Evolutionary conservation across 2,797 vertebrate genomes (phyloP).

Genomic region (Sebastes steindachneri): DNA sequence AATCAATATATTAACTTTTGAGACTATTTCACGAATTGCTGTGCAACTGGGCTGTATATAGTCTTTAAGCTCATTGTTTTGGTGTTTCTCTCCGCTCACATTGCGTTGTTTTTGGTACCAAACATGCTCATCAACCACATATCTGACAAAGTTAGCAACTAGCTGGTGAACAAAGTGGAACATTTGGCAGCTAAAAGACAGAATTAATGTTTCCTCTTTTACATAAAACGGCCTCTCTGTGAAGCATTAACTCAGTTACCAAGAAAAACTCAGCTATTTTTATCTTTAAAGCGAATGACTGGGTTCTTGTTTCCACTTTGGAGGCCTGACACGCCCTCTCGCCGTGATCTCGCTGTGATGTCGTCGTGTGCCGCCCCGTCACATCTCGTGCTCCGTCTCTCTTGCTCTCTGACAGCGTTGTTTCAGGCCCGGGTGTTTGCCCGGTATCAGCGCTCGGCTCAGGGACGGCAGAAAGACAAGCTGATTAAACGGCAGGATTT

Average conservation of each 20-base stretch:
- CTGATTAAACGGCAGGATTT: constrained; percentile 71
- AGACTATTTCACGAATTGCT: too few relatives aligned
- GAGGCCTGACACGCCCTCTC: neutral
- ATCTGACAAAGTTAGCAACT: neutral
- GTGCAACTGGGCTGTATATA: too few relatives aligned
- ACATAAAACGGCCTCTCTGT: neutral
- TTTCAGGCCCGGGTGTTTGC: neutral
- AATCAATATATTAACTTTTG: too few relatives aligned
- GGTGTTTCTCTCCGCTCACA: too few relatives aligned
- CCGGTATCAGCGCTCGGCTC: constrained; percentile 15
- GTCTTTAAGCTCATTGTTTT: too few relatives aligned
- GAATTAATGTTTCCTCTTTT: neutral
- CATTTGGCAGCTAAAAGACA: neutral
- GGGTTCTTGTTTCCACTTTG: neutral
- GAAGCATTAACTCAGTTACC: neutral
- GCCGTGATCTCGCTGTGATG: neutral
- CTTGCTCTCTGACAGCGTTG: neutral
- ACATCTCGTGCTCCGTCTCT: neutral
- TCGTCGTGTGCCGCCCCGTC: neutral
- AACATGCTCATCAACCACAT: neutral
- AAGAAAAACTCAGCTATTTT: neutral
- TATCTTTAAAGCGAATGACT: neutral
- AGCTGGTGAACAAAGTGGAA: neutral
- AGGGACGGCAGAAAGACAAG: constrained; percentile 57
- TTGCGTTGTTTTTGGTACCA: neutral